Evolutionary conservation across 2,113 vertebrate species (phyloP).

Genomic region (Protobothrops flavoviridis): DNA sequence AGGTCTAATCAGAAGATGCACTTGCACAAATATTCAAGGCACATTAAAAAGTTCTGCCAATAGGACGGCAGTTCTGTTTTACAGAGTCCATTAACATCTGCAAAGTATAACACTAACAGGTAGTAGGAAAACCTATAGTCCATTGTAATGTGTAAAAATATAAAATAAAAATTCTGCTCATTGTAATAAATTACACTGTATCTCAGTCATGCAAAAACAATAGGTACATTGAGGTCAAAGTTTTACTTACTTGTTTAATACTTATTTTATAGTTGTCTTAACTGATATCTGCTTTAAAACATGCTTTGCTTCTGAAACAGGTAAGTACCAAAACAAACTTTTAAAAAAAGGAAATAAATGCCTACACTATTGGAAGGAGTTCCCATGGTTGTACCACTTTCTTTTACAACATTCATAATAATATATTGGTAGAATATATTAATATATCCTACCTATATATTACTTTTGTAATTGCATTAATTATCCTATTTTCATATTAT

Average conservation of each 20-base stretch:
- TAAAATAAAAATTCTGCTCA: neutral
- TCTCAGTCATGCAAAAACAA: neutral
- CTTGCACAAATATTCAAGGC: neutral
- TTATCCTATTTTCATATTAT: neutral
- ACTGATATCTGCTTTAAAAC: constrained; percentile 8
- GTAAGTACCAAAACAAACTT: neutral
- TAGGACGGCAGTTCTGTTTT: neutral
- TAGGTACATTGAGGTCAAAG: neutral
- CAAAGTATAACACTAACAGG: neutral
- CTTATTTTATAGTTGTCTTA: neutral
- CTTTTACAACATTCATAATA: neutral
- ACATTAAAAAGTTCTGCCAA: neutral
- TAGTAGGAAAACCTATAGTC: neutral
- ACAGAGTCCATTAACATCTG: neutral
- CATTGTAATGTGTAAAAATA: neutral
- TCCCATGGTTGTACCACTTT: neutral
- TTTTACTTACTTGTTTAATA: neutral
- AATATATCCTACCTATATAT: neutral
- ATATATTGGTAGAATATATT: neutral
- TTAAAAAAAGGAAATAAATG: neutral
- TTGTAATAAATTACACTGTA: neutral
- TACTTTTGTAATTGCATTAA: rapidly evolving
- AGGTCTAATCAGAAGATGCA: neutral
- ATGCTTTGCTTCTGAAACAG: neutral
- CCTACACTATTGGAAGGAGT: neutral